These are phyloP conservation scores for Nyctibius bracteatus DNA, from an alignment of 2,113 vertebrate species.

Conservation along the genomic window DNA sequence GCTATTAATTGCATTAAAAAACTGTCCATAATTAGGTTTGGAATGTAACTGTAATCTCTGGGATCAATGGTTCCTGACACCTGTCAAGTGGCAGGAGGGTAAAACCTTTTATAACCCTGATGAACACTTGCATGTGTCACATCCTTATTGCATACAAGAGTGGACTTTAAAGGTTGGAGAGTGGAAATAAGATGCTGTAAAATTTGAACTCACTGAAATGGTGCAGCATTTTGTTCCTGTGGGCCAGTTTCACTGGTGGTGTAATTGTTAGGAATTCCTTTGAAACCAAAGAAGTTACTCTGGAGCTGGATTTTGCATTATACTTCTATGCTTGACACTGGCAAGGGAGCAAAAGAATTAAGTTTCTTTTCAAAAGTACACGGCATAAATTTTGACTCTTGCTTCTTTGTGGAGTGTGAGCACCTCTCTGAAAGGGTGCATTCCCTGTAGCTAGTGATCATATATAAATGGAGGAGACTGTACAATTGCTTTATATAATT, in stretches of 20 bases:
- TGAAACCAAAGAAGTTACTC: background rate
- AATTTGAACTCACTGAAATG: background rate
- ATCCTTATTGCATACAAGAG: background rate
- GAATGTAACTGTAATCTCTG: background rate
- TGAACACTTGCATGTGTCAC: background rate
- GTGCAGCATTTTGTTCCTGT: background rate
- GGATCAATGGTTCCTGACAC: slow-evolving; percentile 24
- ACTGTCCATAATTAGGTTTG: slow-evolving; percentile 57
- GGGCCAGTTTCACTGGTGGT: background rate
- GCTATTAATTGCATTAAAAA: slow-evolving; percentile 62
- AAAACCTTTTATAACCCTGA: slow-evolving; percentile 5
- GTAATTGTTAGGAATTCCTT: background rate
- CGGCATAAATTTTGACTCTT: slow-evolving; percentile 33
- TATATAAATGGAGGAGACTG: background rate
- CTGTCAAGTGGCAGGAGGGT: background rate
- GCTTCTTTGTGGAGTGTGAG: background rate
- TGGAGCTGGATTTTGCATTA: background rate
- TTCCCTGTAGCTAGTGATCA: background rate
- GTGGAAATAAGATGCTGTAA: background rate
- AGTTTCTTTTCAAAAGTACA: slow-evolving; percentile 31
- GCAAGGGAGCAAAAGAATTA: slow-evolving; percentile 24
- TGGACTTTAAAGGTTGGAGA: background rate
- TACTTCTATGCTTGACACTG: background rate
- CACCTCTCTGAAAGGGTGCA: background rate
- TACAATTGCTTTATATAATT: background rate